These are phyloP conservation scores for Columba janthina DNA, from an alignment of 2,113 vertebrate genomes.

Conservation along the genomic window DNA sequence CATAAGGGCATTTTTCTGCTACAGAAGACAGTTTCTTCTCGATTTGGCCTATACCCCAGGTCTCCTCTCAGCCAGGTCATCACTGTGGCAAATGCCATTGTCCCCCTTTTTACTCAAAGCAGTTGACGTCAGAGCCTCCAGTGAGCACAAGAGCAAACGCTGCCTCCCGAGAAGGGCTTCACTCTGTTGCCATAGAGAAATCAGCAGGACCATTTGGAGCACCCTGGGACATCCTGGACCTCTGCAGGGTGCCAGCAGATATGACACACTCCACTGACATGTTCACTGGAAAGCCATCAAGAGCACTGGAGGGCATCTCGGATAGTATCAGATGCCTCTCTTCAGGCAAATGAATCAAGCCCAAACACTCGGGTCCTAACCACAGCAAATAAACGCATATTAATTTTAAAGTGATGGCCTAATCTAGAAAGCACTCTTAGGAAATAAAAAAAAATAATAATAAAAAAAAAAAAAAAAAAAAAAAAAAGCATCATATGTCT, in stretches of 20 bases:
- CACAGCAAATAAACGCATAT: background rate
- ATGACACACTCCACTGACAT: background rate
- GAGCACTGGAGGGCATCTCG: background rate
- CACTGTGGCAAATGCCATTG: background rate
- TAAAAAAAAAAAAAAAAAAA: background rate
- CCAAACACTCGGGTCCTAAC: background rate
- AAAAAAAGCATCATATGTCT: background rate
- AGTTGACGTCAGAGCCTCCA: background rate
- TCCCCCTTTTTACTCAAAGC: background rate
- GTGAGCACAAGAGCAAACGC: background rate
- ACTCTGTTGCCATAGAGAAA: background rate
- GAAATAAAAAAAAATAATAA: background rate
- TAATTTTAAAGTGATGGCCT: background rate
- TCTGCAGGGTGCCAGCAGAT: background rate
- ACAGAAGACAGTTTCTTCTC: background rate
- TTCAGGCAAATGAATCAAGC: background rate
- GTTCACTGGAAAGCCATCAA: background rate
- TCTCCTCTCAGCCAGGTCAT: background rate
- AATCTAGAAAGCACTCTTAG: background rate
- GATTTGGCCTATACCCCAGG: background rate
- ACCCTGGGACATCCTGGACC: background rate
- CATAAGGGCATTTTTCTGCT: background rate
- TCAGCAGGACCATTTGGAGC: conserved; percentile 12
- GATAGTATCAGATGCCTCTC: background rate
- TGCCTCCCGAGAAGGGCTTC: background rate